A percentile compares a stretch with the other conserved stretches of the same genome.
phyloP scores from a whole-genome alignment of 2,797 vertebrate genomes.

The Pagetopsis macropterus region DNA sequence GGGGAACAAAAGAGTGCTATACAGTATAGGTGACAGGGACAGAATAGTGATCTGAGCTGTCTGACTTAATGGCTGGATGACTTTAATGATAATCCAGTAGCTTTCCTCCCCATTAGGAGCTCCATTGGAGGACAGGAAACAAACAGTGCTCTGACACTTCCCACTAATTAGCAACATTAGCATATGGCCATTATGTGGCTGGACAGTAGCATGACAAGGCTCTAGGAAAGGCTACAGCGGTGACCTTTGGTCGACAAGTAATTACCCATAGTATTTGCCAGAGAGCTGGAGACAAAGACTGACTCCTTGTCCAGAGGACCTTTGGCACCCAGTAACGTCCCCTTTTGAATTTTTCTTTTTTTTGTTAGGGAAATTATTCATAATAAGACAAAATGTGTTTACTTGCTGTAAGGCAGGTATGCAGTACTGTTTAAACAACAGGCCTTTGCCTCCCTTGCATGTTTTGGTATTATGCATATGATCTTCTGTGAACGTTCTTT shows the following conservation, averaged over 20 bases:
- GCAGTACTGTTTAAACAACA: conserved; percentile 3
- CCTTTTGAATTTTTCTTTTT: conserved; percentile 24
- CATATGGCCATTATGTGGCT: conserved; percentile 83
- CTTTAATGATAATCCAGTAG: conserved; percentile 77
- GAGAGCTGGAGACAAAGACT: conserved; percentile 59
- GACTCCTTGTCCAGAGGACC: conserved; percentile 73
- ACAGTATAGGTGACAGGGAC: conserved; percentile 40
- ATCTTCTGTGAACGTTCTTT: no score
- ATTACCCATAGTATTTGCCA: conserved; percentile 80
- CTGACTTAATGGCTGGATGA: conserved; percentile 68
- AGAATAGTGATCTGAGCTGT: conserved; percentile 63
- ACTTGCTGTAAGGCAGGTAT: conserved; percentile 30
- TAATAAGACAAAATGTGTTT: conserved; percentile 21
- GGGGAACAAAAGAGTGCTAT: conserved; percentile 26
- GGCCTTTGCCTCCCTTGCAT: no score
- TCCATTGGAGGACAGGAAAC: conserved; percentile 81
- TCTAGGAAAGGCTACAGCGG: conserved; percentile 78
- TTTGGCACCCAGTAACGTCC: conserved; percentile 36
- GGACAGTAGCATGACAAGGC: conserved; percentile 85
- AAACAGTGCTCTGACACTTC: conserved; percentile 86
- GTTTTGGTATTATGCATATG: no score
- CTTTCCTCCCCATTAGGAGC: conserved; percentile 54
- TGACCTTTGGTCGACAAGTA: conserved; percentile 88
- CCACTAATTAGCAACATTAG: conserved; percentile 87
- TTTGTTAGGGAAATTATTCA: conserved; percentile 46